Base-by-base conservation (phyloP, 2,888 invertebrate genomes). In the Aspidiotus destructor region DNA sequence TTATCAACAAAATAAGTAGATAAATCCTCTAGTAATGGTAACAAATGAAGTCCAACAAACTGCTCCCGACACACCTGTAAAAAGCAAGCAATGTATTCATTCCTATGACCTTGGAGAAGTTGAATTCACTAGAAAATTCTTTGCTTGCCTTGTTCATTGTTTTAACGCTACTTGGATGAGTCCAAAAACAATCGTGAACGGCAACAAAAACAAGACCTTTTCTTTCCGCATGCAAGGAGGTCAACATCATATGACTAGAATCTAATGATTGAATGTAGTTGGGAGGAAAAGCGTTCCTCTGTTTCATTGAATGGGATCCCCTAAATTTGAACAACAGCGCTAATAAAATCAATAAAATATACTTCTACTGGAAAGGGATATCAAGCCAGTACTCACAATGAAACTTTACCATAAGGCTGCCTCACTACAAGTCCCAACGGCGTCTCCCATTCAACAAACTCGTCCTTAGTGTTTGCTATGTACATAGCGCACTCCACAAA, bases 141-240 rank as follows among this genome's bases (percentile, higher is more conserved):
- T 28, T 10, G 68, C 73, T 76, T 79, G 91, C 91, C 83, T 85
- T 83, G 78, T 94, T 98, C 93, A 99, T 92, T 60, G 80, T 79
- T 70, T 89, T 85, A 54, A 97, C 92, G 44, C 88, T 85, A 73
- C 83, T 83, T 0, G 98, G 87, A 79, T 99, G 99, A 0, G 99
- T 99, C 99, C 99, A 99, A 81, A 87, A 99, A 77, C 98, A 99
- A 79, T 99, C 99, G 79, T 99, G 99, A 28, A 99, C 96, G 0
- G 98, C 96, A 8, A 93, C 91, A 80, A 94, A 99, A 57, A 92
- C 88, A 68, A 97, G 81, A 1, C 88, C 92, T 8, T 81, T 81
- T 42, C 87, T 83, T 78, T 89, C 88, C 75, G 92, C 92, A 79
- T 87, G 82, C 74, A 99, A 81, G 8, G 96, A 89, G 3, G 99